Evolutionary conservation across 1,140 invertebrate species (phyloP), one percentile per base, ranked within the genome.

Genomic region (Philopotamus ludificatus): DNA sequence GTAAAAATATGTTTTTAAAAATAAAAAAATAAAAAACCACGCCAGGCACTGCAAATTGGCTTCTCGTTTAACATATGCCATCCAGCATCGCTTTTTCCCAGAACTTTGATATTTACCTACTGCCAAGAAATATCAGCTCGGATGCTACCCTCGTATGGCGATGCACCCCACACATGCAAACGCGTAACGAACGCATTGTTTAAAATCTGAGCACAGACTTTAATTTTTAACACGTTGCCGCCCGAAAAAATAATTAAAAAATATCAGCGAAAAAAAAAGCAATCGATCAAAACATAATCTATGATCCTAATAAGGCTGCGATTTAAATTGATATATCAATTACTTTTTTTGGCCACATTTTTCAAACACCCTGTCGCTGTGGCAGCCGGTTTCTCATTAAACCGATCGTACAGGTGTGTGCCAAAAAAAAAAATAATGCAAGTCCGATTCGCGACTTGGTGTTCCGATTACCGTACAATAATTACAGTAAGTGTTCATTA

Each of bases 21-120:
- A n/a, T n/a, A n/a, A n/a, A n/a, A n/a, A n/a, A n/a, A n/a, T n/a
- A n/a, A n/a, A n/a, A n/a, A n/a, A n/a, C 12, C 28, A 12, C 44
- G 44, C 3, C 15, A 15, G 55, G 12, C 57, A 47, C 42, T 60
- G 57, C 15, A 26, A 21, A 39, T 57, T 42, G 34, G 34, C 23
- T 28, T 12, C 42, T 57, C 18, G 12, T 23, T 41, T 34, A 57
- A 60, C 57, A 60, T 60, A 60, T 60, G 57, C 57, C 47, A 60
- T 42, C 57, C 57, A 41, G 18, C 10, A 12, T 15, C 12, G 39
- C 4, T 20, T 20, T 60, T 60, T 59, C 57, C 57, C 41, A 47
- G 22, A 60, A 60, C 22, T 25, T 60, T 21, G 23, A 26, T 60
- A 60, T 60, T 60, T 60, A 60, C 57, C 57, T 34, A 47, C 57